Evolutionary conservation across 92 coral and sea anemone genomes (phyloP).

Genomic region (Metridium senile): DNA sequence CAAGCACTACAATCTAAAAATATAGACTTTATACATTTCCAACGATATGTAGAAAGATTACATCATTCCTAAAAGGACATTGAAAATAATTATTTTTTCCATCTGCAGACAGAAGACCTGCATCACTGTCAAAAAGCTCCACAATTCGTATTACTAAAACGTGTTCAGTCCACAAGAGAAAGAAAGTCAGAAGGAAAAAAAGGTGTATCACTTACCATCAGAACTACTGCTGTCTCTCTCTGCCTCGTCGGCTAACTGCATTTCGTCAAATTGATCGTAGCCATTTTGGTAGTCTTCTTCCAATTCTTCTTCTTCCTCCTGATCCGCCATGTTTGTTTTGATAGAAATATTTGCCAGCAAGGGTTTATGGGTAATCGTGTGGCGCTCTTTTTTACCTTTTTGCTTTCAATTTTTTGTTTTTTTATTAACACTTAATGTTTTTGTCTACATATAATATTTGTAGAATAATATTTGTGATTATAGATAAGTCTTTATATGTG

Average conservation of each 20-base stretch:
- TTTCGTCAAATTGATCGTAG: conserved; percentile 75
- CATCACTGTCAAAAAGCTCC: not conserved
- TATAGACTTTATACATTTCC: not conserved
- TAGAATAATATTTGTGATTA: too few species aligned
- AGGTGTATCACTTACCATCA: conserved; percentile 19
- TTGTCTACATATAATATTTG: not conserved
- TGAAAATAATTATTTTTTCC: not conserved
- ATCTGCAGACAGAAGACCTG: not conserved
- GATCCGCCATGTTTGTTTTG: conserved; percentile 74
- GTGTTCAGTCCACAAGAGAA: not conserved
- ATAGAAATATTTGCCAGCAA: not conserved
- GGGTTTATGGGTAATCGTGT: conserved; percentile 31
- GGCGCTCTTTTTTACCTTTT: conserved; percentile 14
- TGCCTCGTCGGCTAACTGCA: conserved; percentile 54
- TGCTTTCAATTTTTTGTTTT: not conserved
- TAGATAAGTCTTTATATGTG: too few species aligned
- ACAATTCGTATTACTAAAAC: not conserved
- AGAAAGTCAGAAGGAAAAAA: not conserved
- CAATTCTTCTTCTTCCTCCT: conserved; percentile 85
- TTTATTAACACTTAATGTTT: not conserved
- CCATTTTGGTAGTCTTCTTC: conserved; percentile 85
- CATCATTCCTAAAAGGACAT: not conserved
- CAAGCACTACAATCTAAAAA: not conserved
- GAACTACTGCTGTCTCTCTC: conserved; percentile 66
- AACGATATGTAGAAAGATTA: not conserved